Base-by-base conservation (phyloP, 2,888 invertebrate species). In the Temnothorax rugatulus region DNA sequence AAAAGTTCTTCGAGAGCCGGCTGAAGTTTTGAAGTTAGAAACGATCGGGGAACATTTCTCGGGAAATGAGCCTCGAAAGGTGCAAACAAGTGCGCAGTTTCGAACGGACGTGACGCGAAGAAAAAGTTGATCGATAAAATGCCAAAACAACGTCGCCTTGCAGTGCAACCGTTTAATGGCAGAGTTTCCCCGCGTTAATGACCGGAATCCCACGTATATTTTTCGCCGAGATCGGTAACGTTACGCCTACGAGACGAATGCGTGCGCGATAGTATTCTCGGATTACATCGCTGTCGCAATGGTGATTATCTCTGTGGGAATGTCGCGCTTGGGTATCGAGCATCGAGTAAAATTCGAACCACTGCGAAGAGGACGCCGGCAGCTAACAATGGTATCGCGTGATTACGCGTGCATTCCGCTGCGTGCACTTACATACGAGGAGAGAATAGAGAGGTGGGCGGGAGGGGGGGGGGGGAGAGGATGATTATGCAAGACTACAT, bases 281-380 rank as follows among this genome's bases (percentile, higher is more conserved):
- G n/a, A 68, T 87, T 87, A 68, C 87, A 86, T 52, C 59, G 34
- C 34, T 34, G 34, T 34, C 34, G n/a, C 21, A 34, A 76, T n/a
- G 13, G 50, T 44, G 75, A 63, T 82, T 63, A 75, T 73, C 75
- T 34, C 41, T 82, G 75, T 82, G 63, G 54, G 63, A 76, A 82
- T 18, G 21, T 2, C 18, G 52, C 61, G 68, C 8, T 57, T 75
- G 64, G 47, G 59, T 68, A 79, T 86, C 83, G 82, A 82, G 73
- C 29, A 29, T 29, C 29, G 29, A 29, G 64, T 47, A 88, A 86
- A 79, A 86, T 82, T 76, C 75, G 88, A 88, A 82, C 74, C 79
- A 66, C 77, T n/a, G 29, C 66, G 29, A 59, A 68, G 52, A 74
- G 64, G 82, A 74, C 57, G 73, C 66, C 15, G 59, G 64, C 52